Base-by-base conservation (phyloP, 2,888 invertebrate species). In the Portevinia maculata region DNA sequence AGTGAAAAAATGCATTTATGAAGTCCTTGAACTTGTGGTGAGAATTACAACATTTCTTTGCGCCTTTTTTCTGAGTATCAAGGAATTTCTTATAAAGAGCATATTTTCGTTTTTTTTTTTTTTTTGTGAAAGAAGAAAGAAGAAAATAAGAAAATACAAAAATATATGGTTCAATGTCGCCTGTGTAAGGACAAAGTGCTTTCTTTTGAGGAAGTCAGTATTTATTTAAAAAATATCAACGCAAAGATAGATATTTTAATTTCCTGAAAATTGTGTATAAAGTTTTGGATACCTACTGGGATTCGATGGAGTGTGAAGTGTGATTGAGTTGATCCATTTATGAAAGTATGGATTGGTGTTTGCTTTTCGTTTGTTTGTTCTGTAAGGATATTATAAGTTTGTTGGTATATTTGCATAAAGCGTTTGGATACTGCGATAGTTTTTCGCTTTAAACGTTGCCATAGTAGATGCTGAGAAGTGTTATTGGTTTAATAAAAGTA, bases 11-110 rank as follows among this genome's bases (percentile, higher is more conserved):
- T 60, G 15, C 15, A 67, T 79, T 79, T 79, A 74, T 74, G 52
- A 62, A 74, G 60, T 79, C 79, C 79, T 79, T 79, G 74, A 74
- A 74, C 74, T 79, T 53, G 67, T 48, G 60, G 73, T 74, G 73
- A 60, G 67, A 79, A 79, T 60, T 67, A 53, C 24, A 57, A 57
- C 37, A 39, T 21, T 8, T 19, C 4, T 57, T 15, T 3, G 24
- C 15, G 11, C 24, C 24, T 9, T 37, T 24, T 28, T 37, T 13
- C 1, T 9, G 9, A n/a, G 15, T 11, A 39, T 9, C 3, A 11
- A 44, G n/a, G 17, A 59, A 30, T 30, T 59, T n/a, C 41, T 41
- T 41, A 2, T 11, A 7, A 59, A n/a, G 30, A 6, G 19, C 7
- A n/a, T 32, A 21, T 21, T n/a, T n/a, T n/a, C n/a, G n/a, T n/a